Conservation (phyloP, 2,797 vertebrate genomes). For the Cuniculus paca region DNA sequence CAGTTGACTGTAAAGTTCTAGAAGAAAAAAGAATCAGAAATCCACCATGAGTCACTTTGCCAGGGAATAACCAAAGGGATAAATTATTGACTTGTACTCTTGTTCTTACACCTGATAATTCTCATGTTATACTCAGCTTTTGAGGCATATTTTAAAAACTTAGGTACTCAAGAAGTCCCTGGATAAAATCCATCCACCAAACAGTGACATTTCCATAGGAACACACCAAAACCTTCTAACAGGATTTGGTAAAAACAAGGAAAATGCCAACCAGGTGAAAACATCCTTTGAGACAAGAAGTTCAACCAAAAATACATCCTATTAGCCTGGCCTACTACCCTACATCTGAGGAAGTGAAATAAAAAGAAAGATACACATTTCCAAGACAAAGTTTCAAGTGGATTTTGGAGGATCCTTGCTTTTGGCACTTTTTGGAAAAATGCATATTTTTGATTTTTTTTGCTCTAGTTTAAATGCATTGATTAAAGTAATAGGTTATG, state of each 20-base stretch:
- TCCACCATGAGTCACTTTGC: background rate
- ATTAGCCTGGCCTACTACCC: slow-evolving; percentile 43
- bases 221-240: background rate
- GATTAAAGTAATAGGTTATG: slow-evolving; percentile 5
- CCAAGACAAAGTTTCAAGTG: background rate
- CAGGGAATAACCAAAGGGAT: background rate
- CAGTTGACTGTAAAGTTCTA: background rate
- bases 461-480: background rate
- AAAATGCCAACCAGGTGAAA: slow-evolving; percentile 20
- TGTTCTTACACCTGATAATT: background rate
- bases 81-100: background rate
- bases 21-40: slow-evolving; percentile 7
- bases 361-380: slow-evolving; percentile 1
- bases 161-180: slow-evolving; percentile 7
- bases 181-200: background rate
- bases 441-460: background rate
- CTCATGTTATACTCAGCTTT: slow-evolving; percentile 21
- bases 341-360: slow-evolving; percentile 29
- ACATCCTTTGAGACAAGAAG: slow-evolving; percentile 45
- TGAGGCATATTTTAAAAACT: slow-evolving; percentile 12
- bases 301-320: slow-evolving; percentile 56
- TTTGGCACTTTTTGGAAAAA: slow-evolving; percentile 36
- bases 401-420: background rate
- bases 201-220: background rate
- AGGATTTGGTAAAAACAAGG: background rate